phyloP scores from a whole-genome alignment of 2,888 invertebrate genomes.

The Caenorhabditis imperialis region DNA sequence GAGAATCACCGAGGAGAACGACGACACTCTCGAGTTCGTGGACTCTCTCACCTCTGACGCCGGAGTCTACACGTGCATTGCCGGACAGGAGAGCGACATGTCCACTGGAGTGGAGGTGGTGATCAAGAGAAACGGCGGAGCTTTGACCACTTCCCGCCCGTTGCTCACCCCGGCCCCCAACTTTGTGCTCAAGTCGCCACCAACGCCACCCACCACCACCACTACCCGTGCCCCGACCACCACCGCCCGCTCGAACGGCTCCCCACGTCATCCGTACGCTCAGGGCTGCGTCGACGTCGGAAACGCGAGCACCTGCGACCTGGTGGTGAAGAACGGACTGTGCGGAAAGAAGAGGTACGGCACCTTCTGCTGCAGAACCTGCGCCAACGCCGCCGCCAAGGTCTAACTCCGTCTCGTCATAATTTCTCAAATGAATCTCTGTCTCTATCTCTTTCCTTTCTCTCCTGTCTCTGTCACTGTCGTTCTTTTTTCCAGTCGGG shows the following conservation, averaged over 20 bases:
- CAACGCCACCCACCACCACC: constrained; percentile 6
- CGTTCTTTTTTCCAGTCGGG: not conserved
- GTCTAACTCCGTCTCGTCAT: constrained; percentile 22
- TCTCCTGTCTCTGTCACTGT: not conserved
- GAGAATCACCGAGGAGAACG: constrained; percentile 54
- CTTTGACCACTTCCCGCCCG: constrained; percentile 10
- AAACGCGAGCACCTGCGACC: constrained; percentile 59
- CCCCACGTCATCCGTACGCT: constrained; percentile 5
- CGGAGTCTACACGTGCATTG: constrained; percentile 48
- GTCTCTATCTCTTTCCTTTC: constrained; percentile 5
- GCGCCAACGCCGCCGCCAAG: constrained; percentile 45
- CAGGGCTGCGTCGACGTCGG: constrained; percentile 53
- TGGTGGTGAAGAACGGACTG: constrained; percentile 68
- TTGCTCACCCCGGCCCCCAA: constrained; percentile 37
- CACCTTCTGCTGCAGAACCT: constrained; percentile 73
- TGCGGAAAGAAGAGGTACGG: constrained; percentile 73
- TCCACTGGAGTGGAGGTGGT: constrained; percentile 49
- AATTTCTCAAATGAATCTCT: constrained; percentile 47
- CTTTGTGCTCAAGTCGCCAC: constrained; percentile 22
- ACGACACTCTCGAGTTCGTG: constrained; percentile 49
- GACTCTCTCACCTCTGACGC: constrained; percentile 40
- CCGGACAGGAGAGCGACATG: constrained; percentile 51
- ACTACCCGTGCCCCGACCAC: constrained; percentile 8
- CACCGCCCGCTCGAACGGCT: not conserved
- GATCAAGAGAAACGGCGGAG: constrained; percentile 24